Conservation (phyloP, 2,113 vertebrate genomes). For the Motacilla alba region DNA sequence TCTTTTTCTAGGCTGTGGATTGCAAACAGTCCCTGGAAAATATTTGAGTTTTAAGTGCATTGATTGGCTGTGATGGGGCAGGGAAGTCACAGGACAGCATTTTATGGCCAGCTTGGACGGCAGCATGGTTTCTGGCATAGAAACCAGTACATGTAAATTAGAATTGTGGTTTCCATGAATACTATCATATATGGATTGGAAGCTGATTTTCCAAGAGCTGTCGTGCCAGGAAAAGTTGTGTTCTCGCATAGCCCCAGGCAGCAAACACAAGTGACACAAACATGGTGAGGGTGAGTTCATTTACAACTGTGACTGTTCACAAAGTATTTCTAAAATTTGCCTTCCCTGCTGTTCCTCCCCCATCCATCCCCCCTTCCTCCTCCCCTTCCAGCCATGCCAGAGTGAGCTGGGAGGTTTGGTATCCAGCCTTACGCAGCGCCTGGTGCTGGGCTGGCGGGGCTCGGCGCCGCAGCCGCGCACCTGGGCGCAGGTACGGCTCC, state of each 20-base stretch:
- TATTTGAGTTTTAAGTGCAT: constrained; percentile 25
- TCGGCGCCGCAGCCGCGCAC: neutral
- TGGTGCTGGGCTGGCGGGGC: neutral
- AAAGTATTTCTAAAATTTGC: constrained; percentile 47
- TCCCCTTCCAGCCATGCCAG: neutral
- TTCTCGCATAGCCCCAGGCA: constrained; percentile 24
- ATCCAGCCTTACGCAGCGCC: neutral
- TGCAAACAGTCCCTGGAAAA: constrained; percentile 35
- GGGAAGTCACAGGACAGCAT: constrained; percentile 13
- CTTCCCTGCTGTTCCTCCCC: constrained; percentile 40
- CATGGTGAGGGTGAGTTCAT: constrained; percentile 30
- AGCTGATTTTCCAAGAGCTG: constrained; percentile 43
- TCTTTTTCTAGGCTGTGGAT: constrained; percentile 1
- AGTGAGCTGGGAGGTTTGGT: constrained; percentile 22
- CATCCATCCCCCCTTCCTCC: neutral
- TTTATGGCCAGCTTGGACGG: neutral
- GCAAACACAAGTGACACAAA: constrained; percentile 42
- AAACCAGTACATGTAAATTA: constrained; percentile 37
- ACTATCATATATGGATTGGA: constrained; percentile 63
- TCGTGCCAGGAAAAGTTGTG: constrained; percentile 50
- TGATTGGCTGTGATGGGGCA: neutral
- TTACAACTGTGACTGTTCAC: constrained; percentile 44
- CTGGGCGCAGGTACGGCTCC: constrained; percentile 34
- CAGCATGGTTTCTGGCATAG: constrained; percentile 32
- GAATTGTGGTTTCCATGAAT: constrained; percentile 50